phyloP scores from a whole-genome alignment of 35 echinoderm and acorn worm genomes.

The Apostichopus parvimensis region DNA sequence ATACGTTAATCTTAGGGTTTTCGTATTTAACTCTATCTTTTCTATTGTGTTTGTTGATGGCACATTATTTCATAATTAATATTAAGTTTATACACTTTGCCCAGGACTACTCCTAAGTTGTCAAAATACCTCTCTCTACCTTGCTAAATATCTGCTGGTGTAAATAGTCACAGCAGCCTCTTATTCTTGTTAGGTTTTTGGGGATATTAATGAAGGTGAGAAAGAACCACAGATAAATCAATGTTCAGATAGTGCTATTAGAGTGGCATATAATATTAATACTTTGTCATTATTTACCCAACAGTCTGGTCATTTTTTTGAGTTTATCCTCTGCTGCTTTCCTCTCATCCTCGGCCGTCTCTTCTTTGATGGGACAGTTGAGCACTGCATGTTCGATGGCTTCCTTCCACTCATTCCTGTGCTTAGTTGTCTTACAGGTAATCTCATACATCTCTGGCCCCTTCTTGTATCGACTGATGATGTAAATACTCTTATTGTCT shows the following conservation, averaged over 20 bases:
- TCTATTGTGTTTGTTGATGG: too few relatives aligned
- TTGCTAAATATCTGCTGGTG: too few relatives aligned
- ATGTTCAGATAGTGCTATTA: too few relatives aligned
- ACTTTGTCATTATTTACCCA: constrained; percentile 54
- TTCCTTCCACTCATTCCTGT: constrained; percentile 78
- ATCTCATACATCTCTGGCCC: constrained; percentile 98
- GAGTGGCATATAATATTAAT: too few relatives aligned
- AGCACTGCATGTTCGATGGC: constrained; percentile 68
- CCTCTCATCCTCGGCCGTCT: constrained; percentile 70
- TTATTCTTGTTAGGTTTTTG: too few relatives aligned
- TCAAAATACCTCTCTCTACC: too few relatives aligned
- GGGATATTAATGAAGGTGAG: too few relatives aligned
- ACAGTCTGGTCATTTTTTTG: constrained; percentile 76
- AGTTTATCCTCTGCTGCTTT: constrained; percentile 74
- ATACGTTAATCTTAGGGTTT: not conserved
- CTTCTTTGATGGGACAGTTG: constrained; percentile 79
- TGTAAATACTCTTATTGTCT: constrained; percentile 93
- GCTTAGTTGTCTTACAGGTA: constrained; percentile 63
- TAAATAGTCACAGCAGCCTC: too few relatives aligned
- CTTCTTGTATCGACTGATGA: constrained; percentile 83
- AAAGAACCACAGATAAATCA: too few relatives aligned
- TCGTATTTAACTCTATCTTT: not conserved
- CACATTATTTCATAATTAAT: too few relatives aligned
- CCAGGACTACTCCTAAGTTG: too few relatives aligned
- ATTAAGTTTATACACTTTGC: too few relatives aligned